Percentiles rank a stretch among this genome's conserved stretches.
phyloP scores from a whole-genome alignment of 35 echinoderm and acorn worm genomes.

The Heliocidaris tuberculata region DNA sequence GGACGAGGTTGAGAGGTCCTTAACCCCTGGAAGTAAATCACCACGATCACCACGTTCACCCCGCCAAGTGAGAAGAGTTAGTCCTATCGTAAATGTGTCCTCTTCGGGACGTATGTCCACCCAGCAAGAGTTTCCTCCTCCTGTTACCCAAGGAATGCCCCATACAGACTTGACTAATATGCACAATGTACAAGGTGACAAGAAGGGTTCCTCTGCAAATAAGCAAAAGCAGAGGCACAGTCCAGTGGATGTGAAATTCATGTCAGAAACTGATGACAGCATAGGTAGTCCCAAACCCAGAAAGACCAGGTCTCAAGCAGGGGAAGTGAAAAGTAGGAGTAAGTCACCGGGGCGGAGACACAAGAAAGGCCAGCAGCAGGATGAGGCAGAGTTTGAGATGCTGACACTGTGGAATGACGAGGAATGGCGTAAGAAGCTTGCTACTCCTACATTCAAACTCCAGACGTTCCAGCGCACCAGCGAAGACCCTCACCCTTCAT shows the following conservation, averaged over 20 bases:
- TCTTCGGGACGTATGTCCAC: not conserved
- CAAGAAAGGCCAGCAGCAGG: not conserved
- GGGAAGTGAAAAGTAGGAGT: not conserved
- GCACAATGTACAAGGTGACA: not conserved
- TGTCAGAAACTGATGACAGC: not conserved
- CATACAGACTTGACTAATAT: constrained; percentile 7
- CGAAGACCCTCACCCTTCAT: constrained; percentile 62
- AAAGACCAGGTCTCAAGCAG: not conserved
- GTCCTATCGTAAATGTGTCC: not conserved
- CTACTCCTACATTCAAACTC: constrained; percentile 56
- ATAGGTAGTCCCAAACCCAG: not conserved
- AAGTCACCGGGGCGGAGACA: not conserved
- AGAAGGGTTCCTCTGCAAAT: not conserved
- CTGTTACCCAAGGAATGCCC: constrained; percentile 11
- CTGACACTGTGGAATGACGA: constrained; percentile 30
- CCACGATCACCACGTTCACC: constrained; percentile 14
- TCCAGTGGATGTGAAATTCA: not conserved
- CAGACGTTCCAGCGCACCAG: constrained; percentile 68
- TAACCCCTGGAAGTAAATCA: not conserved
- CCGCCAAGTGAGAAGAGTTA: not conserved
- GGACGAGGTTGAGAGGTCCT: constrained; percentile 2
- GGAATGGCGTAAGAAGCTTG: constrained; percentile 45
- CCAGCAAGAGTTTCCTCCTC: constrained; percentile 35
- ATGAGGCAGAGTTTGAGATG: constrained; percentile 46
- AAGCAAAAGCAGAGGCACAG: not conserved